Evolutionary conservation across 2,797 vertebrate species (phyloP).

Genomic region (Eutrigla gurnardus): DNA sequence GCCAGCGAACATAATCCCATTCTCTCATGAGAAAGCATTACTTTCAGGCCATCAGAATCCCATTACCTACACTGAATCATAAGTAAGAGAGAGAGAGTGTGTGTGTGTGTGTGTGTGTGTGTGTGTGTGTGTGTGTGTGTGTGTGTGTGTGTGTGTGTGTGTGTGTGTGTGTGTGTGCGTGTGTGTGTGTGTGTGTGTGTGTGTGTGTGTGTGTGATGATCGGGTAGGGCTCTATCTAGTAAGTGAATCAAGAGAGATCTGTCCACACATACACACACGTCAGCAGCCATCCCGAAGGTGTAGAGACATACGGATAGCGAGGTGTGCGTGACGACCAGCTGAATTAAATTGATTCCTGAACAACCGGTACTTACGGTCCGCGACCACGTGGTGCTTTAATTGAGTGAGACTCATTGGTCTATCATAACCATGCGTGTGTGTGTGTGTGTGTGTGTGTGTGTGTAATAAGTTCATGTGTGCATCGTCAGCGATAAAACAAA

Average conservation of each 20-base stretch:
- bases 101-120: conserved; percentile 49
- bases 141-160: conserved; percentile 51
- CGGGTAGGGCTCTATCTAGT: conserved; percentile 64
- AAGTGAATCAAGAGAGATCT: conserved; percentile 67
- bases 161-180: no score
- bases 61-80: conserved; percentile 84
- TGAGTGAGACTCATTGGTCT: conserved; percentile 53
- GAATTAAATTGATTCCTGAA: conserved; percentile 64
- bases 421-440: conserved; percentile 39
- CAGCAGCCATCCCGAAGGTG: conserved; percentile 40
- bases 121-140: conserved; percentile 36
- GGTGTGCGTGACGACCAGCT: conserved; percentile 55
- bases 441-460: conserved; percentile 19
- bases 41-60: conserved; percentile 84
- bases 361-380: conserved; percentile 48
- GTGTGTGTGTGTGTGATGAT: conserved; percentile 63
- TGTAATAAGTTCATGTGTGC: conserved; percentile 36
- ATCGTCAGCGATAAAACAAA: conserved; percentile 50
- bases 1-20: conserved; percentile 81
- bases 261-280: conserved; percentile 47
- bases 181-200: conserved; percentile 18
- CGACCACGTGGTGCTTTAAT: conserved; percentile 46
- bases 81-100: conserved; percentile 65
- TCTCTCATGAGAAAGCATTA: conserved; percentile 83
- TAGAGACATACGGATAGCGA: conserved; percentile 48